Evolutionary conservation across 2,113 vertebrate genomes (phyloP).

Genomic region (Mobula hypostoma): DNA sequence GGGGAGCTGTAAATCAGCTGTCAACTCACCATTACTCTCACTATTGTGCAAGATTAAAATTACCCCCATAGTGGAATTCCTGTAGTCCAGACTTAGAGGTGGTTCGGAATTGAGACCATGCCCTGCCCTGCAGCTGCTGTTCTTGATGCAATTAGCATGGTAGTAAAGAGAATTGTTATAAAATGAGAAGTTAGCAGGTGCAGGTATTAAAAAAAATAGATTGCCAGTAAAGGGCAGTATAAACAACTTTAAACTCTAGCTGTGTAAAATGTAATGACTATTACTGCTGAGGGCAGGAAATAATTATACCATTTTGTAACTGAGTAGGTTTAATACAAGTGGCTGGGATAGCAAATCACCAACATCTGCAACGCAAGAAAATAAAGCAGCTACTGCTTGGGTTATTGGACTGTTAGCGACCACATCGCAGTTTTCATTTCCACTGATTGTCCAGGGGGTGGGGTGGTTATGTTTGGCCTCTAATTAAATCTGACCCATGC

Average conservation of each 20-base stretch:
- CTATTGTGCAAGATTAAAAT: neutral
- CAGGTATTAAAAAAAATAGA: slow-evolving; percentile 41
- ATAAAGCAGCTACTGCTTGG: slow-evolving; percentile 41
- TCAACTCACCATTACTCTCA: neutral
- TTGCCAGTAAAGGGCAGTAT: slow-evolving; percentile 39
- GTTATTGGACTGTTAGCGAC: slow-evolving; percentile 40
- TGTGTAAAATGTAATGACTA: slow-evolving; percentile 43
- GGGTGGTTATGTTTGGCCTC: slow-evolving; percentile 35
- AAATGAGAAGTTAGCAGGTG: slow-evolving; percentile 40
- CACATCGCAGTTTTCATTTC: slow-evolving; percentile 32
- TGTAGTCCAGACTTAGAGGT: neutral
- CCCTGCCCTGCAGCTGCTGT: neutral
- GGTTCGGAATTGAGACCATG: slow-evolving; percentile 32
- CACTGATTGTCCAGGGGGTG: neutral
- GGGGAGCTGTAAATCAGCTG: neutral
- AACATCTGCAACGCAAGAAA: slow-evolving; percentile 45
- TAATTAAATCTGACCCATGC: slow-evolving; percentile 41
- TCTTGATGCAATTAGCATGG: neutral
- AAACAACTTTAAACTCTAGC: slow-evolving; percentile 43
- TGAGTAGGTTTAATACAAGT: slow-evolving; percentile 48
- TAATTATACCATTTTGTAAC: slow-evolving; percentile 52
- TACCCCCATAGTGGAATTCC: neutral
- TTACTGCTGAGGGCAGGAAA: slow-evolving; percentile 50
- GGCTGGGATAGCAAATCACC: slow-evolving; percentile 51
- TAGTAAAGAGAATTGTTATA: slow-evolving; percentile 28